Base-by-base conservation (phyloP, 2,113 vertebrate species). In the Corythoichthys intestinalis region DNA sequence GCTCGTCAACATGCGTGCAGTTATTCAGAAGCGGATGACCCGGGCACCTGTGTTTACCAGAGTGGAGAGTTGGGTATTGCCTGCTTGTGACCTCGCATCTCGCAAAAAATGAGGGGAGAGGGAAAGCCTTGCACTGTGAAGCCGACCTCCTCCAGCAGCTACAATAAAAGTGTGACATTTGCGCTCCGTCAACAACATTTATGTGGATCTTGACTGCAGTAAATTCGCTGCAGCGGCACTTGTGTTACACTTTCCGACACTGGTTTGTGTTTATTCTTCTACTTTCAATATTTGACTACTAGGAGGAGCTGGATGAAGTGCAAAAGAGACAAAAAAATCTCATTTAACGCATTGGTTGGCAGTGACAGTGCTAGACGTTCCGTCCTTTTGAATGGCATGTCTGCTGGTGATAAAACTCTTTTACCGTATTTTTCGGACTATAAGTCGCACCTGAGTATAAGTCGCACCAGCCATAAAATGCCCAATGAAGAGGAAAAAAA, bases 21-120 rank as follows among this genome's bases (percentile, higher is more conserved):
- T 38, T 64, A 44, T 72, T 82, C 71, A 81, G 67, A 78, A 59
- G 60, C 1, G 61, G 28, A 56, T 50, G 66, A 80, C 80, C 67
- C 3, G 9, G 78, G 82, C 77, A 73, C 28, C 15, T 37, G 73
- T 68, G 75, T 81, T 83, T 74, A 77, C 69, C 64, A 34, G 60
- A 66, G 56, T 73, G 75, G 72, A 82, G 74, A 75, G 57, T 28
- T 53, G 15, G 50, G 15, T 53, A 7, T n/a, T 17, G 6, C n/a
- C 50, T 20, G 15, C 50, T 20, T 1, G 50, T 7, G 50, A 53
- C 60, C 60, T 10, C 17, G 17, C 4, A 1, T 35, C 34, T 14
- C 8, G 37, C 35, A 59, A 15, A 28, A 12, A 34, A 20, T 11
- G 20, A 6, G 15, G 4, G 49, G 14, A 4, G 49, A 15, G 4